These are phyloP conservation scores for Isoperla grammatica DNA, from an alignment of 2,888 invertebrate genomes.

Conservation along the genomic window DNA sequence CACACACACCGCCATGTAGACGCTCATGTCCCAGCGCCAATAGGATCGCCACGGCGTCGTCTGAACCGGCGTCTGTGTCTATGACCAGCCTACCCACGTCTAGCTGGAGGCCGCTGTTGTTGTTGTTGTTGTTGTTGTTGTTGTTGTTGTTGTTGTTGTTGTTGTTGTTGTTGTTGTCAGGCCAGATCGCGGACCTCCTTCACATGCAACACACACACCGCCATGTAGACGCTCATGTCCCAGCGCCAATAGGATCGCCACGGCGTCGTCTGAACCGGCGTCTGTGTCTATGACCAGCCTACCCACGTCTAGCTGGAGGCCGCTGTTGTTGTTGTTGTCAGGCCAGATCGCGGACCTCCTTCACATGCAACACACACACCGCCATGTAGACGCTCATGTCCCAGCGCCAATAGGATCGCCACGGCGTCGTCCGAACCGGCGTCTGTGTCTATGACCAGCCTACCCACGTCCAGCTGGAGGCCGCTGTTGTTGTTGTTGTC, in stretches of 20 bases:
- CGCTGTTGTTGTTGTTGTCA: no score
- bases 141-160: no score
- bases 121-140: no score
- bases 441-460: slow-evolving; percentile 47
- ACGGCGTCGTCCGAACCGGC: slow-evolving; percentile 48
- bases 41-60: slow-evolving; percentile 47
- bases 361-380: slow-evolving; percentile 44
- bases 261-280: slow-evolving; percentile 47
- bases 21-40: slow-evolving; percentile 38
- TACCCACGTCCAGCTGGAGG: slow-evolving; percentile 28
- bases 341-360: no score
- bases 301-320: slow-evolving; percentile 17
- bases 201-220: slow-evolving; percentile 43
- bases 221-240: slow-evolving; percentile 28
- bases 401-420: slow-evolving; percentile 43
- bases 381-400: slow-evolving; percentile 27
- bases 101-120: no score
- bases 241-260: slow-evolving; percentile 44
- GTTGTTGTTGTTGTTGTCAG: no score
- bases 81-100: slow-evolving; percentile 40
- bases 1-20: slow-evolving; percentile 36
- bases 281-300: slow-evolving; percentile 47
- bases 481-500: no score
- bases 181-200: no score
- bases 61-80: slow-evolving; percentile 48